Conservation (phyloP, 2,888 invertebrate genomes). For the Anticlea derivata region DNA sequence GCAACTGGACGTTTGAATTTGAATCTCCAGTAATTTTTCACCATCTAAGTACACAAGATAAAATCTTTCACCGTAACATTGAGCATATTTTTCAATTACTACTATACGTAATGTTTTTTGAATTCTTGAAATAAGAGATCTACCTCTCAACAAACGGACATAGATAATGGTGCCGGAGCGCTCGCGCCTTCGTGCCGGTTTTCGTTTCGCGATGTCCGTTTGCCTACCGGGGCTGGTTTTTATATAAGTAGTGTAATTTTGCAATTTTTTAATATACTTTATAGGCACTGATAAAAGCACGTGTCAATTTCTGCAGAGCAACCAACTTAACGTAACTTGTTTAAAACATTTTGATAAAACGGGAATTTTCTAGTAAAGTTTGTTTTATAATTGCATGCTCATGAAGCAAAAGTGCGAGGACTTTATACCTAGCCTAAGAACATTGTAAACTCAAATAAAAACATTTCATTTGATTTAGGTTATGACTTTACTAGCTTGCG, state of each 20-base stretch:
- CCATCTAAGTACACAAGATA: slow-evolving; percentile 41
- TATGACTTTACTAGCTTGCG: too few species aligned
- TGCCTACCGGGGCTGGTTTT: slow-evolving; percentile 11
- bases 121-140: slow-evolving; percentile 26
- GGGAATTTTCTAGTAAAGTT: background rate
- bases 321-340: slow-evolving; percentile 34
- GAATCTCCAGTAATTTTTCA: slow-evolving; percentile 30
- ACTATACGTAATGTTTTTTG: slow-evolving; percentile 39
- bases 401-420: too few species aligned
- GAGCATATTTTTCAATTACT: slow-evolving; percentile 47
- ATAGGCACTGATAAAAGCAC: slow-evolving; percentile 65
- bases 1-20: slow-evolving; percentile 24
- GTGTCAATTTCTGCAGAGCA: slow-evolving; percentile 49
- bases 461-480: too few species aligned
- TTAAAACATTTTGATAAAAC: background rate
- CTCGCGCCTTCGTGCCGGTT: background rate
- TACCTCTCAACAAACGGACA: slow-evolving; percentile 7
- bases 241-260: slow-evolving; percentile 17
- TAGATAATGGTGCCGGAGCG: background rate
- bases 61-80: slow-evolving; percentile 44
- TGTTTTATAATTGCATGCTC: too few species aligned
- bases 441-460: too few species aligned
- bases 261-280: slow-evolving; percentile 24
- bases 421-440: too few species aligned
- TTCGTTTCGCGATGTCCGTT: slow-evolving; percentile 13